Conservation (phyloP, 2,888 invertebrate species). For the Sinelater perroti region DNA sequence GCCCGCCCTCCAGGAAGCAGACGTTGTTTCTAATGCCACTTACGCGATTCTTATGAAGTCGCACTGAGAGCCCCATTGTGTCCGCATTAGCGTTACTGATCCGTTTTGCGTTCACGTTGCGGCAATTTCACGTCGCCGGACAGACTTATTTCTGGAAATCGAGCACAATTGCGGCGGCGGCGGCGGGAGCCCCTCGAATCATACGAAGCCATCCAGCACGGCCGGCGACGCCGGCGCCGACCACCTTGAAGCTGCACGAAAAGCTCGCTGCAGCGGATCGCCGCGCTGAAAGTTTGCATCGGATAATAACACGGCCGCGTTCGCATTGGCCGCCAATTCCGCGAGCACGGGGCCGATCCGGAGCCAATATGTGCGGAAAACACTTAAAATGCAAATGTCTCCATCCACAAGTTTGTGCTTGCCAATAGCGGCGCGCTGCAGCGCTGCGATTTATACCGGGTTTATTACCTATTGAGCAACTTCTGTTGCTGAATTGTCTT, state of each 20-base stretch:
- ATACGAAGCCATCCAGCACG: too few relatives aligned
- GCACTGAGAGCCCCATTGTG: slow-evolving; percentile 35
- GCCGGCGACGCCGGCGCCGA: too few relatives aligned
- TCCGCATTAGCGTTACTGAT: slow-evolving; percentile 31
- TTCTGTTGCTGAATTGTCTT: slow-evolving; percentile 34
- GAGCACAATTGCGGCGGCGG: background rate
- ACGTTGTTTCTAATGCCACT: slow-evolving; percentile 47
- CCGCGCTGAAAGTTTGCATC: background rate
- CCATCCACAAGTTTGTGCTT: slow-evolving; percentile 49
- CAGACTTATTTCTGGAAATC: slow-evolving; percentile 5
- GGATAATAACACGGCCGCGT: background rate
- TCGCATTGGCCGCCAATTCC: slow-evolving; percentile 41
- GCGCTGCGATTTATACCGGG: slow-evolving; percentile 51
- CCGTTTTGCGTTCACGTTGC: slow-evolving; percentile 11
- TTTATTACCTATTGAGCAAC: slow-evolving; percentile 48
- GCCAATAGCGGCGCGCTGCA: slow-evolving; percentile 44
- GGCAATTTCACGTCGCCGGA: background rate
- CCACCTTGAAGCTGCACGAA: background rate
- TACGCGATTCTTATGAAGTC: slow-evolving; percentile 43
- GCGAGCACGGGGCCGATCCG: slow-evolving; percentile 44
- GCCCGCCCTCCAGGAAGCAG: slow-evolving; percentile 39
- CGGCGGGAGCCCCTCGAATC: too few relatives aligned
- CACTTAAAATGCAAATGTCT: slow-evolving; percentile 61
- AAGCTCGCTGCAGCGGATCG: background rate
- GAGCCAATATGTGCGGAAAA: slow-evolving; percentile 57